Evolutionary conservation across 1,140 invertebrate genomes (phyloP).

Genomic region (Penaeus japonicus): DNA sequence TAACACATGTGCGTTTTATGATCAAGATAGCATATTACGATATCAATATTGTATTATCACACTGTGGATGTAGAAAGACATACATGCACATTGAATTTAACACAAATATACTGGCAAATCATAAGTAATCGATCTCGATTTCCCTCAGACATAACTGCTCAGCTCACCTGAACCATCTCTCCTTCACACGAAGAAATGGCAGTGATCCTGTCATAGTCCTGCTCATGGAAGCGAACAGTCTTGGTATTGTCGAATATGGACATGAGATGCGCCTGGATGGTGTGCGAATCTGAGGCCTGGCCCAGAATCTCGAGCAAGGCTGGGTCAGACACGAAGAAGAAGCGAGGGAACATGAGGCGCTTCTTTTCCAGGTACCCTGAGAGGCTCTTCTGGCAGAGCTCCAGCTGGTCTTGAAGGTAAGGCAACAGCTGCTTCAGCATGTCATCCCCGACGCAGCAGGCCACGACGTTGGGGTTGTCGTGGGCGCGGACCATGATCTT

Average conservation of each 20-base stretch:
- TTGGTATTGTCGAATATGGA: constrained; percentile 97
- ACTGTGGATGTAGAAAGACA: too few relatives aligned
- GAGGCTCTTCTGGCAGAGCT: constrained; percentile 95
- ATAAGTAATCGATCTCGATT: too few relatives aligned
- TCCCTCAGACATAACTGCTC: too few relatives aligned
- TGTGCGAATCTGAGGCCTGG: constrained; percentile 96
- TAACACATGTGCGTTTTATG: too few relatives aligned
- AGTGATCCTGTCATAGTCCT: constrained; percentile 94
- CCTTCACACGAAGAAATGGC: constrained; percentile 92
- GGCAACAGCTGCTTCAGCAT: constrained; percentile 89
- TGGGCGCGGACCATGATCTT: constrained; percentile 96
- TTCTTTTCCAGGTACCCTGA: constrained; percentile 97
- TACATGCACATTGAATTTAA: too few relatives aligned
- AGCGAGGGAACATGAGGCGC: constrained; percentile 94
- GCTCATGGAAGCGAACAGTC: constrained; percentile 92
- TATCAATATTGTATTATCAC: too few relatives aligned
- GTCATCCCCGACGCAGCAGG: constrained; percentile 95
- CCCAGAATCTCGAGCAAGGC: constrained; percentile 94
- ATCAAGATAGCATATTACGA: too few relatives aligned
- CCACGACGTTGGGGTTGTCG: constrained; percentile 92
- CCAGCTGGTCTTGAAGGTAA: constrained; percentile 95
- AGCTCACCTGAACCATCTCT: constrained; percentile 78
- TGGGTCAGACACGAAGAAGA: constrained; percentile 98
- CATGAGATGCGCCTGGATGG: constrained; percentile 93
- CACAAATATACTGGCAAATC: too few relatives aligned